These are phyloP conservation scores for Seira ritae DNA, from an alignment of 2,888 invertebrate genomes.

Conservation along the genomic window DNA sequence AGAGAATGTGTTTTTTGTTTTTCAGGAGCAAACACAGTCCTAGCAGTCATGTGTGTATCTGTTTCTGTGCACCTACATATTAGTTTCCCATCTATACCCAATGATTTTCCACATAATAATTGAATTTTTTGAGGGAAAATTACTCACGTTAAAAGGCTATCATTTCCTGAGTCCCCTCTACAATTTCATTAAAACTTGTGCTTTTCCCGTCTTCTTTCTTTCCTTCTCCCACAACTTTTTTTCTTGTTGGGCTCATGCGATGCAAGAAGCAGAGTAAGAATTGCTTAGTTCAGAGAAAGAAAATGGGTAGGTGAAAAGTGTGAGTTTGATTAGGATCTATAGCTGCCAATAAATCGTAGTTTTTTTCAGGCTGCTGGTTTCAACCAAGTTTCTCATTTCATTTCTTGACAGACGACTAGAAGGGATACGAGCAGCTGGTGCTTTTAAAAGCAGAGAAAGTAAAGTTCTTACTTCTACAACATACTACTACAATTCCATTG, in stretches of 20 bases:
- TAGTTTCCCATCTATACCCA: not conserved
- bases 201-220: constrained; percentile 24
- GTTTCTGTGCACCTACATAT: too few species aligned
- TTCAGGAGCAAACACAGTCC: too few species aligned
- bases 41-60: too few species aligned
- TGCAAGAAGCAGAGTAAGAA: constrained; percentile 19
- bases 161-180: constrained; percentile 32
- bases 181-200: constrained; percentile 17
- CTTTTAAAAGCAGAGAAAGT: constrained; percentile 57
- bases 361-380: constrained; percentile 33
- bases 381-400: constrained; percentile 50
- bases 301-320: constrained; percentile 57
- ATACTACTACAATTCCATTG: constrained; percentile 16
- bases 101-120: constrained; percentile 60
- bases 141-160: constrained; percentile 54
- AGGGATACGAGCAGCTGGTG: constrained; percentile 45
- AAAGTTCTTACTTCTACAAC: not conserved
- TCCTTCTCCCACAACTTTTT: constrained; percentile 25
- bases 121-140: constrained; percentile 55
- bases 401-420: constrained; percentile 45
- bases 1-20: too few species aligned
- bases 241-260: not conserved
- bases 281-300: constrained; percentile 15
- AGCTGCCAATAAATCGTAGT: constrained; percentile 60
- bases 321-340: constrained; percentile 62